A percentile compares a stretch with the other conserved stretches of the same genome.
phyloP scores from a whole-genome alignment of 2,797 vertebrate species.

The Megalops cyprinoides region DNA sequence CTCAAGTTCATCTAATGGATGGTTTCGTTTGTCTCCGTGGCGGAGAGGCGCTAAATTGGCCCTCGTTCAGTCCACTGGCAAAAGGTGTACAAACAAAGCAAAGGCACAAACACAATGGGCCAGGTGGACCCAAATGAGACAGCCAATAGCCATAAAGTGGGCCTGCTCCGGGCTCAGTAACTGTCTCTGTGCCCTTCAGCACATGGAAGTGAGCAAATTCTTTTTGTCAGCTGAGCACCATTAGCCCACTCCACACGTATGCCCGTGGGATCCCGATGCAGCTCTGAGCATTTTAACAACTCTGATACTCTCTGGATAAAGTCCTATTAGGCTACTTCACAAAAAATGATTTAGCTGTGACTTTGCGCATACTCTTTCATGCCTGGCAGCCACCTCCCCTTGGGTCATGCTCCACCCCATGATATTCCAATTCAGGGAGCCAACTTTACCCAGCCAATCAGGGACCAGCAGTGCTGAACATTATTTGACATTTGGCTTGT shows the following conservation, averaged over 20 bases:
- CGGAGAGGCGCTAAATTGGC: constrained; percentile 12
- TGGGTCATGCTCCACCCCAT: not conserved
- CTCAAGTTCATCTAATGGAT: constrained; percentile 30
- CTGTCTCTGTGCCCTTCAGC: constrained; percentile 55
- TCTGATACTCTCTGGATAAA: constrained; percentile 50
- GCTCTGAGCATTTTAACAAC: constrained; percentile 48
- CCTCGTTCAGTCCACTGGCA: constrained; percentile 1
- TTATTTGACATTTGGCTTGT: not conserved
- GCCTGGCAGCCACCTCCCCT: not conserved
- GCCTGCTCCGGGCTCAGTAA: constrained; percentile 51
- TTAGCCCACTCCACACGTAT: constrained; percentile 54
- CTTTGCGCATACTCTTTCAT: constrained; percentile 1
- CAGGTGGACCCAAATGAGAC: constrained; percentile 39
- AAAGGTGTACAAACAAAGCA: constrained; percentile 9
- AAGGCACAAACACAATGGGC: constrained; percentile 22
- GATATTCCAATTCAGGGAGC: not conserved
- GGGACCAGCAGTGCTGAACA: not conserved
- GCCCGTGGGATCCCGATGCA: constrained; percentile 51
- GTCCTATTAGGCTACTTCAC: constrained; percentile 45
- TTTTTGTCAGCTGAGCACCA: constrained; percentile 59
- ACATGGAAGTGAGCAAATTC: constrained; percentile 59
- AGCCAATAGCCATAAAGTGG: constrained; percentile 54
- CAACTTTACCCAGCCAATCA: not conserved
- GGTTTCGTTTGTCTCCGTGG: constrained; percentile 22
- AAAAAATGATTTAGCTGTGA: constrained; percentile 49